Base-by-base conservation (phyloP, 2,113 vertebrate genomes). In the Pseudorectes ferrugineus region DNA sequence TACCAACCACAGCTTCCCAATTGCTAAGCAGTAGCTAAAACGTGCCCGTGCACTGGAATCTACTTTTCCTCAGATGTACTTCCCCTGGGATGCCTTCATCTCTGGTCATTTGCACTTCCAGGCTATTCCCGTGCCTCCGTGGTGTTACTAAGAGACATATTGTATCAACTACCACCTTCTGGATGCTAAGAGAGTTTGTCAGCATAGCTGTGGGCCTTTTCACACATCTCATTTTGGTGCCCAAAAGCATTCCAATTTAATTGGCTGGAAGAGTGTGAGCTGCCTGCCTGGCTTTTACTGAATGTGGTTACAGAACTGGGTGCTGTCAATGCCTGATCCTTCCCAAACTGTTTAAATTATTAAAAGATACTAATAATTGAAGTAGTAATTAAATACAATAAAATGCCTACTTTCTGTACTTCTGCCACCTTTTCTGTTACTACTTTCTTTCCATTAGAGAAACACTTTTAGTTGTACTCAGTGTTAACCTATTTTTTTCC, bases 11-110 rank as follows among this genome's bases (percentile, higher is more conserved):
- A 28, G 11, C 35, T 82, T 88, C 31, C 22, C 24, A 33, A 6
- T 15, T n/a, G 29, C 58, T 75, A 38, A n/a, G 10, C 36, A n/a
- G 24, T 25, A 51, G 9, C 16, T 24, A 15, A 71, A 42, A 75
- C 0, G 0, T 35, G n/a, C 12, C 57, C 9, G 7, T 20, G 24
- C 2, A 3, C 24, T 6, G 2, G 9, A 40, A 31, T 21, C 45
- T 29, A 8, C 45, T 38, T 48, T 85, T 19, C 8, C 20, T 38
- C 19, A 40, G 22, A 58, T 17, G 14, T 33, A 5, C 22, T 36
- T 52, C 70, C 7, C 15, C 24, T 28, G 31, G 23, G 21, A 71
- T 33, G 33, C 54, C 67, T 92, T 46, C 9, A 12, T 14, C 12
- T 76, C n/a, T 1, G 7, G 33, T 26, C 23, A 26, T 48, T 72